phyloP scores from a whole-genome alignment of 2,888 invertebrate genomes.

The Mamestra brassicae region DNA sequence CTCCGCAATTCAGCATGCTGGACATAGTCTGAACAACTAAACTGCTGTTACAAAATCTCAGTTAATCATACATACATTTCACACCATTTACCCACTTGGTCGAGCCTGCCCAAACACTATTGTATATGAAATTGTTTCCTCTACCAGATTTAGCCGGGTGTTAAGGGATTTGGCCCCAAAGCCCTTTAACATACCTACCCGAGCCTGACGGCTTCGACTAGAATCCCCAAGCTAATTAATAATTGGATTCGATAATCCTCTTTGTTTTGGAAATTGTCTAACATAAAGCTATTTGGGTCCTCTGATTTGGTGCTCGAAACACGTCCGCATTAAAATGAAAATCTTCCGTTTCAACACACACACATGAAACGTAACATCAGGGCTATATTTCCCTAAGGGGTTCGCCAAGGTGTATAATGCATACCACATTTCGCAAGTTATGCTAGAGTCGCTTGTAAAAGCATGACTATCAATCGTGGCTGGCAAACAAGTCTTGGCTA shows the following conservation, averaged over 20 bases:
- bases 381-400: neutral
- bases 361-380: neutral
- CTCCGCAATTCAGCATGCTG: neutral
- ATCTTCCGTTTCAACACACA: neutral
- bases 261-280: slow-evolving; percentile 53
- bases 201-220: slow-evolving; percentile 37
- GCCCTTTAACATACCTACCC: slow-evolving; percentile 52
- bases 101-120: slow-evolving; percentile 39
- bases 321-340: slow-evolving; percentile 1
- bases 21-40: neutral
- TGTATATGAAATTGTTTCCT: slow-evolving; percentile 47
- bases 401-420: neutral
- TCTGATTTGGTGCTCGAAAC: slow-evolving; percentile 3
- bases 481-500: too few species aligned
- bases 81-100: slow-evolving; percentile 15
- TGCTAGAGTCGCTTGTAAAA: too few species aligned
- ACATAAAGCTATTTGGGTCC: slow-evolving; percentile 31
- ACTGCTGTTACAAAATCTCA: neutral
- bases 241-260: slow-evolving; percentile 59
- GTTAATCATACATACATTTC: neutral
- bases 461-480: too few species aligned
- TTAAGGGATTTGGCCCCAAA: slow-evolving; percentile 48
- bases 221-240: slow-evolving; percentile 57
- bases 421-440: neutral
- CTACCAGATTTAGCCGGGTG: slow-evolving; percentile 33